Evolutionary conservation across 2,113 vertebrate genomes (phyloP).

Genomic region (Capreolus pygargus): DNA sequence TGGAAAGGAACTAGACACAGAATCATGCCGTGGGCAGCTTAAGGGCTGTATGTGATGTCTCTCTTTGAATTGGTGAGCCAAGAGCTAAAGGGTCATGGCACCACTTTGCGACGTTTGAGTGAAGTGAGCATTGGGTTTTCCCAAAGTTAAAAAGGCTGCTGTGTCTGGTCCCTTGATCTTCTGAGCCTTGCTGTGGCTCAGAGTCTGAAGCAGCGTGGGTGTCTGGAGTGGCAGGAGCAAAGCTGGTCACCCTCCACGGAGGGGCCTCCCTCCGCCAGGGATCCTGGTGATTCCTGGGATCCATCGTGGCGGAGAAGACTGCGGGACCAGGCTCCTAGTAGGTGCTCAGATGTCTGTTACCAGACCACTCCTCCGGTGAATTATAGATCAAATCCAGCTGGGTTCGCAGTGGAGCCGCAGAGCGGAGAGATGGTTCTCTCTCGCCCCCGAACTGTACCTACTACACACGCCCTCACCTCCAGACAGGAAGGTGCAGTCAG

Average conservation of each 20-base stretch:
- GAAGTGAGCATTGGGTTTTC: constrained; percentile 76
- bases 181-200: constrained; percentile 69
- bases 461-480: not conserved
- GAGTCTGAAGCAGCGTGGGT: constrained; percentile 70
- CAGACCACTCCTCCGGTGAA: not conserved
- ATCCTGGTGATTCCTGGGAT: not conserved
- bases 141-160: constrained; percentile 76
- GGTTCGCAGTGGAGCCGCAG: not conserved
- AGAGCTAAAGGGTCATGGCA: constrained; percentile 74
- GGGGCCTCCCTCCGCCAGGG: not conserved
- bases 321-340: not conserved
- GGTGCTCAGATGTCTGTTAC: not conserved
- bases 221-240: constrained; percentile 50
- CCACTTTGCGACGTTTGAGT: constrained; percentile 73
- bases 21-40: constrained; percentile 69
- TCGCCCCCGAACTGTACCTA: not conserved
- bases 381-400: not conserved
- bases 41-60: constrained; percentile 73
- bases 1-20: constrained; percentile 71
- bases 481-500: not conserved
- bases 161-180: constrained; percentile 73
- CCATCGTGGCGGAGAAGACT: not conserved
- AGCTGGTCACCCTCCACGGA: constrained; percentile 33
- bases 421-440: constrained; percentile 1
- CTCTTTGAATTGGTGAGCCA: constrained; percentile 76